Conservation (phyloP, 2,888 invertebrate species). For the Hoplodrina ambigua region DNA sequence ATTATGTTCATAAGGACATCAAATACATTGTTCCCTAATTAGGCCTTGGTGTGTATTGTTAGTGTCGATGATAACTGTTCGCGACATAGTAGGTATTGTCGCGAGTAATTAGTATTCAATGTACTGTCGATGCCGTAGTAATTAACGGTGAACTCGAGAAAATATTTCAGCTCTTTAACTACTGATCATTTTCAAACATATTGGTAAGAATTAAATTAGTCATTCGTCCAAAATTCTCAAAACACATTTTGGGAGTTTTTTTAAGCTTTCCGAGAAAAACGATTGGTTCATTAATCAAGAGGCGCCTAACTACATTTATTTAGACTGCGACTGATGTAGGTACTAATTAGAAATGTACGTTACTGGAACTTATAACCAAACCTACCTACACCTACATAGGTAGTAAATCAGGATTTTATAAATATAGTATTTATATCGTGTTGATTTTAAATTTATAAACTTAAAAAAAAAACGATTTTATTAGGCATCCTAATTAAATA, state of each 20-base stretch:
- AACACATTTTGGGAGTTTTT: conserved; percentile 60
- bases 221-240: conserved; percentile 64
- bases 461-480: neutral
- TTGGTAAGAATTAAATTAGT: conserved; percentile 63
- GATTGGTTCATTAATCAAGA: conserved; percentile 65
- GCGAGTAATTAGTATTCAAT: conserved; percentile 53
- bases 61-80: conserved; percentile 61
- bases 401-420: conserved; percentile 15
- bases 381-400: neutral
- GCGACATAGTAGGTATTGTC: conserved; percentile 47
- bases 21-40: conserved; percentile 62
- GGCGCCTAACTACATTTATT: conserved; percentile 46
- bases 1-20: conserved; percentile 47
- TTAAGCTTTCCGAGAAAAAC: conserved; percentile 62
- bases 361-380: neutral
- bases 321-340: conserved; percentile 37
- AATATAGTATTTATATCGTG: neutral
- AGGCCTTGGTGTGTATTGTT: conserved; percentile 56
- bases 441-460: too few species aligned
- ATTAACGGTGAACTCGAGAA: conserved; percentile 48
- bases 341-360: conserved; percentile 41
- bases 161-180: conserved; percentile 14
- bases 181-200: conserved; percentile 23
- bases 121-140: conserved; percentile 33
- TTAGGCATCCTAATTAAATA: neutral